Conservation (phyloP, 2,797 vertebrate species). For the Poliocrania exsul region DNA sequence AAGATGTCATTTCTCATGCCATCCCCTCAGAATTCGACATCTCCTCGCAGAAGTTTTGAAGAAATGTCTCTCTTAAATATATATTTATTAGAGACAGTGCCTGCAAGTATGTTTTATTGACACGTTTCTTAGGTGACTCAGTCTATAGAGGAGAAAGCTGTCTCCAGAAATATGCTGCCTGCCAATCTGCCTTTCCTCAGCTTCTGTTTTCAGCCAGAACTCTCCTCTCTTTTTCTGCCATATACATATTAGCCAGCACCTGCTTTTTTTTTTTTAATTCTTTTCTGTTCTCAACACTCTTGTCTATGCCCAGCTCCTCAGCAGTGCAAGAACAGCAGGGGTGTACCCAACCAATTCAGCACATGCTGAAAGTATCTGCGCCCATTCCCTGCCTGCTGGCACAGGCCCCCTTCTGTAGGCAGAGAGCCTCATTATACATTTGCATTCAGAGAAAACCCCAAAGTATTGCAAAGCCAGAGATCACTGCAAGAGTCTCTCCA, state of each 20-base stretch:
- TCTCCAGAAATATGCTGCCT: conserved; percentile 64
- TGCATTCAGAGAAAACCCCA: background rate
- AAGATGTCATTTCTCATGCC: conserved; percentile 58
- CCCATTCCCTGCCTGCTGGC: background rate
- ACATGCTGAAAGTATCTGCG: background rate
- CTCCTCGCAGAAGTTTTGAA: conserved; percentile 47
- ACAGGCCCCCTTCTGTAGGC: background rate
- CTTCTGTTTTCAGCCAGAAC: conserved; percentile 36
- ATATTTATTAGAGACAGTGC: conserved; percentile 58
- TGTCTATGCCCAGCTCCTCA: background rate
- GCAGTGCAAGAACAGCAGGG: background rate
- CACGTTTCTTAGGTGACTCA: conserved; percentile 44
- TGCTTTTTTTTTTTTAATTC: background rate
- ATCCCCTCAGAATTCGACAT: conserved; percentile 44
- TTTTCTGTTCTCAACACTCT: background rate
- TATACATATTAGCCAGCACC: background rate
- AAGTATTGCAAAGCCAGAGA: background rate
- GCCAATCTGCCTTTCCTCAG: conserved; percentile 58
- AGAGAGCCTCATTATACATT: background rate
- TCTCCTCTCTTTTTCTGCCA: conserved; percentile 12
- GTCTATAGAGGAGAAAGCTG: conserved; percentile 42
- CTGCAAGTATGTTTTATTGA: conserved; percentile 41
- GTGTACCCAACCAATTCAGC: background rate
- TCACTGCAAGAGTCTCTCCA: background rate
- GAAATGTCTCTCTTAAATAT: conserved; percentile 55